These are phyloP conservation scores for Aselliscus stoliczkanus DNA, from an alignment of 2,797 vertebrate species.

Conservation along the genomic window DNA sequence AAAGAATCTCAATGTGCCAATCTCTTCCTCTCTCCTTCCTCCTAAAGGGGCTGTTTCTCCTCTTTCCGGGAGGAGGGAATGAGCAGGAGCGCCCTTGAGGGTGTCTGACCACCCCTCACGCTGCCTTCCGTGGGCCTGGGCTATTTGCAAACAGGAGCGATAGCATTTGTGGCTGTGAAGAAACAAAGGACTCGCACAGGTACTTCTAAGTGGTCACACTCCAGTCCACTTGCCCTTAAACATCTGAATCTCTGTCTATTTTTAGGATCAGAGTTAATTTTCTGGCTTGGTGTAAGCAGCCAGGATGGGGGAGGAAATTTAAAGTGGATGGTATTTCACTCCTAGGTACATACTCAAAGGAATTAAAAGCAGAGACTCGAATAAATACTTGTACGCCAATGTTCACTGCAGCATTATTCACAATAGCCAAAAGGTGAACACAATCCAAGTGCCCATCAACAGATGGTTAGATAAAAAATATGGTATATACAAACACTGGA, in stretches of 20 bases:
- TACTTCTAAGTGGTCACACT: not conserved
- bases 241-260: slow-evolving; percentile 34
- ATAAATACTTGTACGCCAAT: not conserved
- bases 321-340: slow-evolving; percentile 30
- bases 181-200: not conserved
- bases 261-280: slow-evolving; percentile 62
- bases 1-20: not conserved
- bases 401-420: not conserved
- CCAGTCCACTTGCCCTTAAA: slow-evolving; percentile 32
- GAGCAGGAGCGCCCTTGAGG: not conserved
- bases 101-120: not conserved
- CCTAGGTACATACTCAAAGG: not conserved
- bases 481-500: not conserved
- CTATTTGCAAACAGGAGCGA: not conserved
- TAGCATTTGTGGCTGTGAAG: not conserved
- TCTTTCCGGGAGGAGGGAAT: not conserved
- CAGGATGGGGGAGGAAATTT: not conserved
- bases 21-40: not conserved
- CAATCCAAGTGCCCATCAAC: too few relatives aligned
- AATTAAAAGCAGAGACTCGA: not conserved
- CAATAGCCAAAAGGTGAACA: not conserved
- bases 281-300: slow-evolving; percentile 14
- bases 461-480: not conserved
- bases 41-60: not conserved
- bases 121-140: too few relatives aligned